Evolutionary conservation across 2,797 vertebrate species (phyloP).

Genomic region (Echeneis naucrates): DNA sequence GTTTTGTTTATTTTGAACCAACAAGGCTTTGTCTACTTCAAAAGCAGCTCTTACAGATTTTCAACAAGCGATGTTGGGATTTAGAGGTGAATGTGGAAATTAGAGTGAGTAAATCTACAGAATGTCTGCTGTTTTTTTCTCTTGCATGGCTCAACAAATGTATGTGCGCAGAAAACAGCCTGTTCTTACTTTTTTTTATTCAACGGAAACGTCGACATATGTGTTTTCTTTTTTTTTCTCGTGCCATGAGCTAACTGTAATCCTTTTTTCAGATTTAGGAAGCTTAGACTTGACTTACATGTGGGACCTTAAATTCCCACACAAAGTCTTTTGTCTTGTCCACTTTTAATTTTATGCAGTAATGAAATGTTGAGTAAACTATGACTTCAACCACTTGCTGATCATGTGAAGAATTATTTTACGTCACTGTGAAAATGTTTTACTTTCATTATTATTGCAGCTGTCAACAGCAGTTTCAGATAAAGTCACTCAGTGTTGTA

Average conservation of each 20-base stretch:
- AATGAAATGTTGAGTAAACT: too few relatives aligned
- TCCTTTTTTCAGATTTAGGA: too few relatives aligned
- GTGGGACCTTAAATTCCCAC: neutral
- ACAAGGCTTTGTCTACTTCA: constrained; percentile 20
- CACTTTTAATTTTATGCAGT: neutral
- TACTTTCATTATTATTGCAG: too few relatives aligned
- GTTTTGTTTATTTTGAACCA: constrained; percentile 20
- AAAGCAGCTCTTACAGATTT: neutral
- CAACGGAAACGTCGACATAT: neutral
- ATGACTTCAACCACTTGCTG: too few relatives aligned
- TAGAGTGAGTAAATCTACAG: neutral
- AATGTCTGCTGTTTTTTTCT: neutral
- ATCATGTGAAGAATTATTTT: neutral
- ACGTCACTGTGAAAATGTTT: neutral
- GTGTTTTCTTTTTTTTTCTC: too few relatives aligned
- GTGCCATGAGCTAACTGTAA: too few relatives aligned
- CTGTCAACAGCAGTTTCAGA: neutral
- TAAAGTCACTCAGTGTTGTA: too few relatives aligned
- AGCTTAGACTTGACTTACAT: neutral
- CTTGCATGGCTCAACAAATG: neutral
- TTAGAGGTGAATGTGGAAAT: neutral
- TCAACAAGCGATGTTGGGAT: neutral
- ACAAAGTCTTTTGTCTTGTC: neutral
- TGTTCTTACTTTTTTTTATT: neutral
- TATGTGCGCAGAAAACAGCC: neutral